phyloP scores from a whole-genome alignment of 2,797 vertebrate genomes.

The Scyliorhinus canicula region DNA sequence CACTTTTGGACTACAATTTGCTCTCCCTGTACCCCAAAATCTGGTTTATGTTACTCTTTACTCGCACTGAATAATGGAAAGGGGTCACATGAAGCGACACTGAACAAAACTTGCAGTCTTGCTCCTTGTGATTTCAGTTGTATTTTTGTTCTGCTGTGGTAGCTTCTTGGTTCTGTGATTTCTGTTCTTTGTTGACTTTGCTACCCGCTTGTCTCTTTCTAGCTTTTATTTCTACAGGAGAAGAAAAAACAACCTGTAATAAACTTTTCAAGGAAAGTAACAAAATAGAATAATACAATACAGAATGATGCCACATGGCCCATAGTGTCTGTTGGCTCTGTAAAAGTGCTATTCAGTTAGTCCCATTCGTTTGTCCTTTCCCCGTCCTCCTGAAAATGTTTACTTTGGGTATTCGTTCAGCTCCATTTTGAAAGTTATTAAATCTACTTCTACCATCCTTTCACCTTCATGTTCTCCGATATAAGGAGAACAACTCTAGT shows the following conservation, averaged over 20 bases:
- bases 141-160: not conserved
- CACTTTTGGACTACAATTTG: not conserved
- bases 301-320: not conserved
- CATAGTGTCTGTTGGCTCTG: not conserved
- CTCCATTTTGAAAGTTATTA: not conserved
- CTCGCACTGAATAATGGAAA: not conserved
- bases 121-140: not conserved
- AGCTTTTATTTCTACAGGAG: not conserved
- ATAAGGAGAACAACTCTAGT: not conserved
- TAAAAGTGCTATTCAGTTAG: not conserved
- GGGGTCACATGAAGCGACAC: not conserved
- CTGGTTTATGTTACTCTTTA: not conserved
- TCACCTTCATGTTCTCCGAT: not conserved
- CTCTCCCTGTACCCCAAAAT: not conserved
- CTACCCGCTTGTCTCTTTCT: not conserved
- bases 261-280: not conserved
- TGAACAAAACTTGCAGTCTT: not conserved
- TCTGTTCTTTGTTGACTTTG: conserved; percentile 4
- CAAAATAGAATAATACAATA: not conserved
- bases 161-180: not conserved
- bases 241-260: not conserved
- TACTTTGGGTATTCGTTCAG: not conserved
- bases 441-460: not conserved
- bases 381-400: not conserved
- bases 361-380: not conserved